These are phyloP conservation scores for Aphidius colemani DNA, from an alignment of 2,888 invertebrate genomes.

Conservation along the genomic window DNA sequence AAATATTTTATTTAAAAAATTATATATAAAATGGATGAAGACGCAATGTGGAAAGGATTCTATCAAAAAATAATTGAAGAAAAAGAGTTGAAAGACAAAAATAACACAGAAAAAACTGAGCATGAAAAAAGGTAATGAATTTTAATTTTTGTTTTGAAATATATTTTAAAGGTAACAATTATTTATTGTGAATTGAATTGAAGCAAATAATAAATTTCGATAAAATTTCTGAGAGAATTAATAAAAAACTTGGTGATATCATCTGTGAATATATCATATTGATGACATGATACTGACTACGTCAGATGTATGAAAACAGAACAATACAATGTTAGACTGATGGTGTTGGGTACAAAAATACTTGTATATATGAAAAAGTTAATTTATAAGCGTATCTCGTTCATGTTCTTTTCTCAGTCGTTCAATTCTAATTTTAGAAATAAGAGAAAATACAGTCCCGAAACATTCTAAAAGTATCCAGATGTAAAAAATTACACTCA, in stretches of 20 bases:
- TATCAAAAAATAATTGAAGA: conserved; percentile 63
- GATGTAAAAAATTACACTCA: too few species aligned
- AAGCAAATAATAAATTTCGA: too few species aligned
- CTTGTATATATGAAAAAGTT: too few species aligned
- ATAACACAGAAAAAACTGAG: conserved; percentile 66
- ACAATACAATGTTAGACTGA: too few species aligned
- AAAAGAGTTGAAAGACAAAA: conserved; percentile 68
- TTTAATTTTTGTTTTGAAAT: conserved; percentile 39
- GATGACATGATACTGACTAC: not conserved
- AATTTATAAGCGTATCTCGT: too few species aligned
- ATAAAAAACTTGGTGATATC: not conserved
- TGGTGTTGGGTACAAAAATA: too few species aligned
- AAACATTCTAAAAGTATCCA: too few species aligned
- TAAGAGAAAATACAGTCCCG: too few species aligned
- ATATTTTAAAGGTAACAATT: conserved; percentile 66
- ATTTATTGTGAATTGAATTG: not conserved
- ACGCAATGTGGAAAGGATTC: conserved; percentile 78
- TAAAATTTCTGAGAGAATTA: not conserved
- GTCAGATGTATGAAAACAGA: too few species aligned
- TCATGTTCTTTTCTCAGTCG: too few species aligned
- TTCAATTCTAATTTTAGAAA: too few species aligned
- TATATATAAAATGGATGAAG: conserved; percentile 66
- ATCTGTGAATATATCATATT: not conserved
- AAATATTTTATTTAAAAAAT: conserved; percentile 6
- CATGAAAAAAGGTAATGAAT: conserved; percentile 69